Evolutionary conservation across 2,113 vertebrate species (phyloP), one percentile per base, ranked within the genome.

Genomic region (Callipepla squamata): DNA sequence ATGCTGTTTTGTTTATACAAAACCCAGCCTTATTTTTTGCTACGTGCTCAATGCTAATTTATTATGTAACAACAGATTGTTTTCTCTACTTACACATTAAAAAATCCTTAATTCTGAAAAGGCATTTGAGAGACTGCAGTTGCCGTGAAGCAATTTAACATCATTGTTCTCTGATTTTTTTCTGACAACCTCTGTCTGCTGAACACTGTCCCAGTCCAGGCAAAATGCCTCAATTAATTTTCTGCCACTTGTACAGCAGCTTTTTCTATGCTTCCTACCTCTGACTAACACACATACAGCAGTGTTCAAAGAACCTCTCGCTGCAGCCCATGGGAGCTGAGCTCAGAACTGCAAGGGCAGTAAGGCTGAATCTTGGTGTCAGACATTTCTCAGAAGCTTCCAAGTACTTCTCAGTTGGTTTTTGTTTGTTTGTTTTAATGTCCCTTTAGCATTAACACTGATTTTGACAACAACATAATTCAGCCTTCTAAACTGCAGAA

Each of bases 31-130:
- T 90, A 91, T 93, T 95, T 40, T 96, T 95, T 82, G 59, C 92
- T 97, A 94, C 95, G 95, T 28, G 9, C 32, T 94, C 9, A 0
- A 89, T 67, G 26, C 34, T 82, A 91, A 94, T 95, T 92, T 63
- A 87, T 93, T 90, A 83, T 80, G 18, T 45, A 94, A 90, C 86
- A 96, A 95, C 93, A 95, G 90, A 96, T 86, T 96, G 90, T 85
- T 95, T 94, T 51, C 68, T 62, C 36, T 82, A 53, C n/a, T 44
- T 20, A 80, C 72, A 87, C 18, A 13, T 40, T 73, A 80, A 50
- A 55, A 59, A 80, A 65, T 7, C 67, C 78, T 96, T 88, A 16
- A 84, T 81, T 85, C 55, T 62, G 40, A 91, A 70, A 51, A 53
- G 73, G 70, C 68, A 9, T 66, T 72, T 87, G 61, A 88, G 63